Percentiles rank a stretch among this genome's conserved stretches.
Evolutionary conservation across 2,113 vertebrate genomes (phyloP).

Genomic region (Coturnix japonica): DNA sequence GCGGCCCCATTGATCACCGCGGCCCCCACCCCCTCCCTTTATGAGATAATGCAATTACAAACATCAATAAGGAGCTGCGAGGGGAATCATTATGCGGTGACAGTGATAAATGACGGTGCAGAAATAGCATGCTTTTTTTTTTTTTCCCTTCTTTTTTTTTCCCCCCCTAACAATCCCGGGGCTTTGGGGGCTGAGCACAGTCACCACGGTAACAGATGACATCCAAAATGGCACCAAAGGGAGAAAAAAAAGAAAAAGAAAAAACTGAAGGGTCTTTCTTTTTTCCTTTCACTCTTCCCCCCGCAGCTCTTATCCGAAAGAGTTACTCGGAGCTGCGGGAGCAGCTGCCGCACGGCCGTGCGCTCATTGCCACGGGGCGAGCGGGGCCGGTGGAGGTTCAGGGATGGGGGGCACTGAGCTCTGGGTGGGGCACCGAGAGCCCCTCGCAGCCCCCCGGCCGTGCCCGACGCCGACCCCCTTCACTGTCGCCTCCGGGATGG

Average conservation of each 20-base stretch:
- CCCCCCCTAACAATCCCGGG: constrained; percentile 87
- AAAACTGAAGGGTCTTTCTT: constrained; percentile 81
- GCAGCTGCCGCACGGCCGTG: constrained; percentile 86
- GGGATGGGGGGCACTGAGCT: neutral
- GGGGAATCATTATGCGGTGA: constrained; percentile 99
- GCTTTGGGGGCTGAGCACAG: constrained; percentile 91
- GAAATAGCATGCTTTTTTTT: constrained; percentile 90
- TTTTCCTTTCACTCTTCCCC: constrained; percentile 78
- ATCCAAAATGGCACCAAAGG: constrained; percentile 94
- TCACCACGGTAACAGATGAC: constrained; percentile 98
- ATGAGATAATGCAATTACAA: constrained; percentile 99
- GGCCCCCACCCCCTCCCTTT: constrained; percentile 79
- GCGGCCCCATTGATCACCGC: constrained; percentile 93
- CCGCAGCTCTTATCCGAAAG: constrained; percentile 73
- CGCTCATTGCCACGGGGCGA: constrained; percentile 58
- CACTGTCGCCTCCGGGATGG: too few species aligned
- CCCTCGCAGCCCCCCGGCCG: neutral
- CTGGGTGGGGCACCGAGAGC: neutral
- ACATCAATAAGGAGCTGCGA: constrained; percentile 99
- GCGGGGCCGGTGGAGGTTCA: too few species aligned
- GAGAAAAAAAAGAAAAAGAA: constrained; percentile 67
- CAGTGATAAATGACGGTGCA: constrained; percentile 99
- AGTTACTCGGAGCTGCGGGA: constrained; percentile 85
- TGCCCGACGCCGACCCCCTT: neutral
- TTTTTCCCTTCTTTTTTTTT: neutral